phyloP scores from a whole-genome alignment of 2,888 invertebrate species.

The Achlya flavicornis region DNA sequence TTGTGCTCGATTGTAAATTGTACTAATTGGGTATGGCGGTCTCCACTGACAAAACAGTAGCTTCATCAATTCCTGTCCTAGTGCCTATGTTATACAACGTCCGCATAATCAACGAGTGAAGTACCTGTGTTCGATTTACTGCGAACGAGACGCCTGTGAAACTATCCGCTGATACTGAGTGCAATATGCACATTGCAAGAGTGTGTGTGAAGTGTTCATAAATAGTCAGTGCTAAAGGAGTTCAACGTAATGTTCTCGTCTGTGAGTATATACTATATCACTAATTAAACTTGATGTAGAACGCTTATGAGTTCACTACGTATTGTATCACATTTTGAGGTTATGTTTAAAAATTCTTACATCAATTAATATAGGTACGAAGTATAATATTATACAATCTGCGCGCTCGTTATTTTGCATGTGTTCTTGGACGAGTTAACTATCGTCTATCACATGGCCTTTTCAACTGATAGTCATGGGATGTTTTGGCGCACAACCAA shows the following conservation, averaged over 20 bases:
- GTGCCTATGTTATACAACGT: constrained; percentile 65
- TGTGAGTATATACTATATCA: constrained; percentile 67
- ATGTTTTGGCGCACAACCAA: constrained; percentile 54
- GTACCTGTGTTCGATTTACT: constrained; percentile 58
- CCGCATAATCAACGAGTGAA: constrained; percentile 63
- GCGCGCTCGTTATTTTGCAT: constrained; percentile 31
- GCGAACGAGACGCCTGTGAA: constrained; percentile 59
- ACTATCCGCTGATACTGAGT: constrained; percentile 64
- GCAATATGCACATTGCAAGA: constrained; percentile 71
- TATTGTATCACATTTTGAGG: constrained; percentile 68
- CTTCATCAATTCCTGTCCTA: constrained; percentile 66
- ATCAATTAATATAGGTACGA: constrained; percentile 19
- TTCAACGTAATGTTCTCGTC: constrained; percentile 71
- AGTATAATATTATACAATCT: constrained; percentile 9
- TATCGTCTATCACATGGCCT: constrained; percentile 46
- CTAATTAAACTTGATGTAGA: constrained; percentile 44
- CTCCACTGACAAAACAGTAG: constrained; percentile 72
- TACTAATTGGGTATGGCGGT: constrained; percentile 80
- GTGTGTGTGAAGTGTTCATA: constrained; percentile 79
- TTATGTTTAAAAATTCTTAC: constrained; percentile 66
- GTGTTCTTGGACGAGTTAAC: constrained; percentile 33
- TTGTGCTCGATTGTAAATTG: constrained; percentile 77
- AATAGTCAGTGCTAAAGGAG: constrained; percentile 76
- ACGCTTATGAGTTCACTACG: constrained; percentile 31
- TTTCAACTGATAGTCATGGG: constrained; percentile 38